Base-by-base conservation (phyloP, 1,140 invertebrate species). In the Drosophila miranda region DNA sequence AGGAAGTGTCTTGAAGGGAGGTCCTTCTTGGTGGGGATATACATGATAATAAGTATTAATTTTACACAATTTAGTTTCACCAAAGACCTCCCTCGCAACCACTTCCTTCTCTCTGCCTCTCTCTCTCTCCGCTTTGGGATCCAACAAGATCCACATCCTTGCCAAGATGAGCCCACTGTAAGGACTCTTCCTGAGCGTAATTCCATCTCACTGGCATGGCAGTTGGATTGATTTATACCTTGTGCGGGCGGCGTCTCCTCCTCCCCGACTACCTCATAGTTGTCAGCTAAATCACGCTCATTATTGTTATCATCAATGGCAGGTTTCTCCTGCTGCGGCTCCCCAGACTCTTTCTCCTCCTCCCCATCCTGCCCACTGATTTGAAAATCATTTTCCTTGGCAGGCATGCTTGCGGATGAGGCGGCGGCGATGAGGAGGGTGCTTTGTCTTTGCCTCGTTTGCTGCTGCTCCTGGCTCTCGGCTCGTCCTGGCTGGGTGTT, bases 231-330 rank as follows among this genome's bases (percentile, higher is more conserved):
- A 84, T 79, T 84, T 78, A 78, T 77, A 54, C 74, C 61, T 46
- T 67, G 49, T 30, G 61, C 59, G 21, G 60, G 70, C 69, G 50
- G 14, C 11, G 60, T 11, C 13, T 43, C 34, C 34, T 42, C 44
- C 54, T 71, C 49, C 56, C 51, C 42, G 58, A 66, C 51, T 59
- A 79, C 66, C 86, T 86, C 72, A 76, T 88, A 76, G 71, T 75
- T 88, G 80, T 88, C 80, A 81, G 73, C 71, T 70, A 90, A 90
- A 90, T 90, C 89, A 84, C 75, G 74, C 81, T 83, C 81, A 90
- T 90, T 90, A 89, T 87, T 78, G 70, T 86, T 89, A 75, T 87
- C 75, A 84, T 89, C 76, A 84, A 50, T 58, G 62, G 56, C 75
- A 75, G 73, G 67, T 64, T 75, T 75, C 59, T 75, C 49, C 34